Evolutionary conservation across 2,888 invertebrate genomes (phyloP), one percentile per base, ranked within the genome.

Genomic region (Camptogramma bilineatum): DNA sequence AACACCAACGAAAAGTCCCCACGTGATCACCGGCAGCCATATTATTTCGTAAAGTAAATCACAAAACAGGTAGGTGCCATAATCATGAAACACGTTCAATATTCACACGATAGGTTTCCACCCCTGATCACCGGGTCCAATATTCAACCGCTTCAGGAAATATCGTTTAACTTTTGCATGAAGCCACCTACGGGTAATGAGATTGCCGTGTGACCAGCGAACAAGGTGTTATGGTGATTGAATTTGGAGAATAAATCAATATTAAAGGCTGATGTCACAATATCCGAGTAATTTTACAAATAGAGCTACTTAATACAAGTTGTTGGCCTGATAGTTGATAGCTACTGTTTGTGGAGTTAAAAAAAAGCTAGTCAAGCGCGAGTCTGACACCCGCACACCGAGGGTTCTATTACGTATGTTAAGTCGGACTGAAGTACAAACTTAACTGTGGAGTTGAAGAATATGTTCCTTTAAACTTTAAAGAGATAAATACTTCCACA

Each of bases 51-150:
- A 8, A 19, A 52, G 51, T 52, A 31, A 59, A 59, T 59, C 52
- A 52, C 31, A 59, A 42, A 44, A 42, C 42, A 52, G 52, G 21
- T n/a, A 17, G 34, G 19, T 44, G 21, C 55, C 62, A 56, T 52
- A 62, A 62, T 52, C 62, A 62, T 39, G 62, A 52, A 51, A 18
- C 50, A 61, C 55, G 56, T 52, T 62, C 62, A 62, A 62, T 62
- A 62, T 57, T 48, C 52, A 62, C 56, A 19, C 46, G 56, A 56
- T 47, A 24, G 52, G 52, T 28, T 62, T 34, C 52, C 62, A 16
- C 24, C 51, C 62, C 44, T 34, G 51, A 51, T 55, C 55, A 28
- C 31, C 50, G n/a, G 48, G 42, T 61, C 61, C 53, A 61, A 61
- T 55, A 61, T 61, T 53, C 52, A 4, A 17, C 48, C 42, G 61